A percentile compares a stretch with the other conserved stretches of the same genome.
These are phyloP conservation scores for Pseudococcus longispinus DNA, from an alignment of 2,888 invertebrate species.

Conservation along the genomic window DNA sequence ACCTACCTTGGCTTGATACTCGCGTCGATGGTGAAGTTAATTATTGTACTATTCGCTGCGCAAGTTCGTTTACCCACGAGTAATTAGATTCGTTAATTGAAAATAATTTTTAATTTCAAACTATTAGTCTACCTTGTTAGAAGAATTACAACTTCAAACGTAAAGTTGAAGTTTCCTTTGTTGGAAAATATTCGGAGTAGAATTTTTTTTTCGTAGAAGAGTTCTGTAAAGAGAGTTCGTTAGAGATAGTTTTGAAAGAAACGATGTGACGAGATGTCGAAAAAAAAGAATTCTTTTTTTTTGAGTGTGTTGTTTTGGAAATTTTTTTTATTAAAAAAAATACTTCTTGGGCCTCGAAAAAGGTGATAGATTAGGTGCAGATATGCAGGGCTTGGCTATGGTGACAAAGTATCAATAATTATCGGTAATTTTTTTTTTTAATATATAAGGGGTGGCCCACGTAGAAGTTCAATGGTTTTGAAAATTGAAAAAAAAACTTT, in stretches of 20 bases:
- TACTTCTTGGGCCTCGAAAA: too few species aligned
- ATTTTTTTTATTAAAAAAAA: too few species aligned
- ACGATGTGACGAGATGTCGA: background rate
- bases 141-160: background rate
- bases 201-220: background rate
- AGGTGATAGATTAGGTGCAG: too few species aligned
- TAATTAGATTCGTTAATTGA: conserved; percentile 4
- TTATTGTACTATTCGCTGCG: background rate
- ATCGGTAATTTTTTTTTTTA: too few species aligned
- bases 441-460: too few species aligned
- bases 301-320: background rate
- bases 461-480: too few species aligned
- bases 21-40: background rate
- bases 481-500: too few species aligned
- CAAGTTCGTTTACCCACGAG: background rate
- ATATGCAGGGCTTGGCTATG: too few species aligned
- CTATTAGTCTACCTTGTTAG: background rate
- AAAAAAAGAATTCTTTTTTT: background rate
- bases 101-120: background rate
- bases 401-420: too few species aligned
- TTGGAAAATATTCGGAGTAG: background rate
- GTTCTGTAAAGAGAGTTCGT: background rate
- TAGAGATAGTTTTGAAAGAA: background rate
- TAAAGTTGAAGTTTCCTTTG: background rate
- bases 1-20: background rate